These are phyloP conservation scores for Ischnus inquisitorius DNA, from an alignment of 2,888 invertebrate genomes.

Conservation along the genomic window DNA sequence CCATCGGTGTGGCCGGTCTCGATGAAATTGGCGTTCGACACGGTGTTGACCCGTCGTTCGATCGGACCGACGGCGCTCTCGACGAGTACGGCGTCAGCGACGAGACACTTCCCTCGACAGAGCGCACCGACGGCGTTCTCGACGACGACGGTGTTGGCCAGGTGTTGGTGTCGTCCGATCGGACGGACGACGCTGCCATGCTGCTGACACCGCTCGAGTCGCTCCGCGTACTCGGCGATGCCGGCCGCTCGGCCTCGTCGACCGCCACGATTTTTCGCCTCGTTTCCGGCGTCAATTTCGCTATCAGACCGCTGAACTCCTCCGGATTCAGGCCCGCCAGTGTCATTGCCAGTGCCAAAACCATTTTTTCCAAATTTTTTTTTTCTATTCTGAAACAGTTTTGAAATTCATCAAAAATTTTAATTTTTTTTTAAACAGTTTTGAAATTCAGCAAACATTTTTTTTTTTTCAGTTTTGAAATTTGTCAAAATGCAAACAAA, in stretches of 20 bases:
- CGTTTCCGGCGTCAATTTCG: slow-evolving; percentile 85
- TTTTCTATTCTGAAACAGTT: neutral
- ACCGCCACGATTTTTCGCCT: slow-evolving; percentile 70
- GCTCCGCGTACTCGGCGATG: slow-evolving; percentile 86
- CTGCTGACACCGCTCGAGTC: slow-evolving; percentile 89
- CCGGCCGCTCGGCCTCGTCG: slow-evolving; percentile 81
- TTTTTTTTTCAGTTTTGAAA: neutral
- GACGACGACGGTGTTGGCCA: slow-evolving; percentile 80
- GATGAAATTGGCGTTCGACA: slow-evolving; percentile 61
- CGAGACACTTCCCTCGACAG: slow-evolving; percentile 43
- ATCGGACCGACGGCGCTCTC: slow-evolving; percentile 83
- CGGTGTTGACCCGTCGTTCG: slow-evolving; percentile 28
- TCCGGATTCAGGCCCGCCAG: slow-evolving; percentile 87
- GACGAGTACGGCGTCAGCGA: slow-evolving; percentile 80
- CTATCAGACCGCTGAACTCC: slow-evolving; percentile 86
- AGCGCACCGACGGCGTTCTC: slow-evolving; percentile 83
- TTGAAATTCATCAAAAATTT: neutral
- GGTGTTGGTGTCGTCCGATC: slow-evolving; percentile 82
- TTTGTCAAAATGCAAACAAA: too few species aligned
- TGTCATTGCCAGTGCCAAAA: slow-evolving; percentile 88
- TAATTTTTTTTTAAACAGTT: neutral
- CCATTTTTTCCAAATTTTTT: slow-evolving; percentile 83
- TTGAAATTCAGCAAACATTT: too few species aligned
- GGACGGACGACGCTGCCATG: slow-evolving; percentile 87
- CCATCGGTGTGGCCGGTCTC: slow-evolving; percentile 71